phyloP scores from a whole-genome alignment of 2,888 invertebrate genomes.

The Sphinx pinastri region DNA sequence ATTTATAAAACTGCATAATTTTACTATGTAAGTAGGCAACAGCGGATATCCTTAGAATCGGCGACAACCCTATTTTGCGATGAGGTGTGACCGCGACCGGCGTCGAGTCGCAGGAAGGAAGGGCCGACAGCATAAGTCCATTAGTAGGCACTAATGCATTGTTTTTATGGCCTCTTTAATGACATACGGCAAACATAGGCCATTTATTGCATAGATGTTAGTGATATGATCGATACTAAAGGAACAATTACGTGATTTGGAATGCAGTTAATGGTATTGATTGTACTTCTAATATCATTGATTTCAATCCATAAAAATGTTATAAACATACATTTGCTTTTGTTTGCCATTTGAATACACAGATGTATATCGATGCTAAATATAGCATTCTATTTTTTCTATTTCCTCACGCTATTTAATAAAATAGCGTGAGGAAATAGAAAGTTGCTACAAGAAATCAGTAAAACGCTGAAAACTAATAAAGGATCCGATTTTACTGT shows the following conservation, averaged over 20 bases:
- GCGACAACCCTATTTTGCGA: slow-evolving; percentile 33
- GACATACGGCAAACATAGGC: slow-evolving; percentile 14
- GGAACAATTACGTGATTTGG: not conserved
- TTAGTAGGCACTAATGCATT: slow-evolving; percentile 46
- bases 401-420: too few species aligned
- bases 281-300: too few species aligned
- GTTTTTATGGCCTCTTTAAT: slow-evolving; percentile 32
- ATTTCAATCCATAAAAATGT: too few species aligned
- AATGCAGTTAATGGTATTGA: too few species aligned
- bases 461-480: not conserved
- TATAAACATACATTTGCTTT: too few species aligned
- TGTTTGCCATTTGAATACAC: too few species aligned
- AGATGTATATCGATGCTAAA: too few species aligned
- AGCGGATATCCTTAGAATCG: slow-evolving; percentile 8
- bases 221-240: not conserved
- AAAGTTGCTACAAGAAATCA: too few species aligned
- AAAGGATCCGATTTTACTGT: not conserved
- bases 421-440: too few species aligned
- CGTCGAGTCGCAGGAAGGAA: slow-evolving; percentile 50
- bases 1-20: not conserved
- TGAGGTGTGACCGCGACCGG: slow-evolving; percentile 43
- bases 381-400: too few species aligned
- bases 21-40: not conserved
- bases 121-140: slow-evolving; percentile 69
- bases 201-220: slow-evolving; percentile 12